Evolutionary conservation across 1,140 invertebrate species (phyloP), one percentile per base, ranked within the genome.

Genomic region (Dendrolimus kikuchii): DNA sequence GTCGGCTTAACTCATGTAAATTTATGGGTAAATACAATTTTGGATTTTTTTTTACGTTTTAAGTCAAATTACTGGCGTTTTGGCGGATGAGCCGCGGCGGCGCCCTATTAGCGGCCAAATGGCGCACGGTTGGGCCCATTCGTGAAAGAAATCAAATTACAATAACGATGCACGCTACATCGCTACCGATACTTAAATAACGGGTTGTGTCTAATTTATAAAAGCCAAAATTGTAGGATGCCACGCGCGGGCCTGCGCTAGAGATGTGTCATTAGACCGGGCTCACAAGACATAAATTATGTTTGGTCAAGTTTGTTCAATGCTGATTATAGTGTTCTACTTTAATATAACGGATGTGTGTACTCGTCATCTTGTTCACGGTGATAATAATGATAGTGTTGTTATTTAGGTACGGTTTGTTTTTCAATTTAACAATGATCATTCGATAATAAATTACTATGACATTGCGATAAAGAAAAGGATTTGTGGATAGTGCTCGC

Each of bases 81-180:
- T 66, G 66, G 59, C 57, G 58, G 70, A 73, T 71, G 69, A 67
- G 70, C 61, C 67, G 64, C 68, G 62, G 71, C 68, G 62, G 57
- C 43, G 47, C 57, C 71, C 67, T 70, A 75, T 84, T 84, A 82
- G 72, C 63, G 65, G 68, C 80, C 81, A 85, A 81, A 83, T 83
- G 81, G 78, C 69, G 78, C 65, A 62, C 60, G 49, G 59, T 10
- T 49, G 57, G 59, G 66, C 38, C 38, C 23, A 76, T 77, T 75
- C 74, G 76, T 75, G 69, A 75, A 80, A 74, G 71, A 83, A 82
- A 83, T 82, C 78, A 77, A 81, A 86, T 86, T 81, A 78, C 69
- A 66, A 69, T 81, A 82, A 84, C 72, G 68, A 80, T 63, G 69
- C 82, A 86, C 78, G 78, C 77, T 73, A 83, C 71, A 49, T 51